Conservation (phyloP, 1,140 invertebrate genomes). For the Brachionus paranguensis region DNA sequence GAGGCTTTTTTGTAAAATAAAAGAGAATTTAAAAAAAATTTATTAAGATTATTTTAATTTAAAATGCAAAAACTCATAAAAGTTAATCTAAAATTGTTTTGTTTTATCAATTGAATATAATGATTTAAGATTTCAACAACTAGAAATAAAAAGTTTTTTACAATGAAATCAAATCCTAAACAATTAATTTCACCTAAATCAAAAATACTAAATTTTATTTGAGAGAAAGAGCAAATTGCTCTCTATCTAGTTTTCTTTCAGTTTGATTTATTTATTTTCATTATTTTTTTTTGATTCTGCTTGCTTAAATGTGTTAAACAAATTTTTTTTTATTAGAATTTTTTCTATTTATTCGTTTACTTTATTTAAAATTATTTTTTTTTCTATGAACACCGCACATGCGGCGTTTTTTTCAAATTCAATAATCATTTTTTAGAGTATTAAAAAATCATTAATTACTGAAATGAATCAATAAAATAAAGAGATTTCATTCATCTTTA, state of each 20-base stretch:
- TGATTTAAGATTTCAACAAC: neutral
- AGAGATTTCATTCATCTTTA: too few species aligned
- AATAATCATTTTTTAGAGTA: too few species aligned
- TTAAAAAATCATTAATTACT: too few species aligned
- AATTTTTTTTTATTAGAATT: too few species aligned
- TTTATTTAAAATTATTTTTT: too few species aligned
- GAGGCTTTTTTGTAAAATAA: neutral
- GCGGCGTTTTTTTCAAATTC: too few species aligned
- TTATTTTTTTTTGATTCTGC: too few species aligned
- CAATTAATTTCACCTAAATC: neutral
- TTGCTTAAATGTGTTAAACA: too few species aligned
- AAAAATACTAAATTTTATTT: neutral
- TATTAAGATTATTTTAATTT: too few species aligned
- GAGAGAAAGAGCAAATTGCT: neutral
- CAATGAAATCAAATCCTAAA: neutral
- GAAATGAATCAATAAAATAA: too few species aligned
- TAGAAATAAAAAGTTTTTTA: neutral
- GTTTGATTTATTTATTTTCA: neutral
- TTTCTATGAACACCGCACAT: too few species aligned
- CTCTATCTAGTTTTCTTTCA: neutral
- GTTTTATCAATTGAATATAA: neutral
- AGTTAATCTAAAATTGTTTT: neutral
- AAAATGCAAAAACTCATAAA: neutral
- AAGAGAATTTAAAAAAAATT: neutral
- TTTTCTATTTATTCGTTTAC: too few species aligned